Evolutionary conservation across 2,888 invertebrate genomes (phyloP), one percentile per base, ranked within the genome.

Genomic region (Thysanoteuthis rhombus): DNA sequence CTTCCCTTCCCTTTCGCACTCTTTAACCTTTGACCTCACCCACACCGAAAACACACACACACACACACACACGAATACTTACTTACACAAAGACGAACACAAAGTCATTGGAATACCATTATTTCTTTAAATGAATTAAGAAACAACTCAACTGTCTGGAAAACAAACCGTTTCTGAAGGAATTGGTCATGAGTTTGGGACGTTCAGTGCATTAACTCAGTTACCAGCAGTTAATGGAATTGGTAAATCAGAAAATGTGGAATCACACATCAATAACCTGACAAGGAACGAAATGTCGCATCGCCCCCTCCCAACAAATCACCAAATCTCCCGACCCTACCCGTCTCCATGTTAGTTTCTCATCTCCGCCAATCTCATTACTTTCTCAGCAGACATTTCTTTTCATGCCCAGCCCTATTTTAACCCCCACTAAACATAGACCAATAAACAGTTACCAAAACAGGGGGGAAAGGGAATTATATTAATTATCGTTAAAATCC

Each of bases 201-300:
- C 75, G 75, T n/a, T 75, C 75, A 75, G 75, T 36, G 75, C 75
- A 75, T 75, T 75, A 75, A 75, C 75, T n/a, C 75, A 75, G n/a
- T 75, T 75, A 75, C 75, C n/a, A 36, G 16, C n/a, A n/a, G n/a
- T n/a, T 75, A 75, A 75, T 75, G 75, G 75, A 75, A 75, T 75
- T 75, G 75, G 75, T 75, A 75, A 75, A 75, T 75, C 75, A 75
- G 75, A 75, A 75, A 75, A 75, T 75, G n/a, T 75, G 75, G 75
- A 75, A 75, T 75, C 75, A 75, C 75, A 75, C 75, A 75, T 75
- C 75, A 75, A 75, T 75, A 75, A 75, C 75, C 75, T 75, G 75
- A 75, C n/a, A 75, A n/a, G 75, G 75, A 75, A 75, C 75, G 75
- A 75, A 75, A 75, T 75, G 75, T 36, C n/a, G 16, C 36, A n/a